Conservation (phyloP, 1,140 invertebrate genomes). For the Phymastichus coffea region DNA sequence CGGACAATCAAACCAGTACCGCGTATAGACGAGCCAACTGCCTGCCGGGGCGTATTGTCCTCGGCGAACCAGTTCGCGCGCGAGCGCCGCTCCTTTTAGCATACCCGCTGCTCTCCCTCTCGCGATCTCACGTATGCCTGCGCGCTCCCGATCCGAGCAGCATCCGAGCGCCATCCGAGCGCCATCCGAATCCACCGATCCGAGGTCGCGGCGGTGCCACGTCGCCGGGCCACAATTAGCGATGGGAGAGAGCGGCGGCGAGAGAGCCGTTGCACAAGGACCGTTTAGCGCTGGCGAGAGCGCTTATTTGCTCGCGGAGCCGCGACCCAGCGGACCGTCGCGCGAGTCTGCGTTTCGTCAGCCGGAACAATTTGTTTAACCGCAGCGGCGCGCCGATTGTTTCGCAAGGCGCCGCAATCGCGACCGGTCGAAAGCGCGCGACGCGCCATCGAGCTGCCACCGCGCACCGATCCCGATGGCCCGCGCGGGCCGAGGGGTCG, state of each 20-base stretch:
- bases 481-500: too few species aligned
- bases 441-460: neutral
- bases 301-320: neutral
- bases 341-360: slow-evolving; percentile 28
- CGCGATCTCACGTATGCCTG: too few species aligned
- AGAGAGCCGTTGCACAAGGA: neutral
- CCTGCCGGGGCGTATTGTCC: slow-evolving; percentile 35
- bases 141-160: slow-evolving; percentile 33
- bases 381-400: slow-evolving; percentile 36
- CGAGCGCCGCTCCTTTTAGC: slow-evolving; percentile 40
- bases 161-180: slow-evolving; percentile 36
- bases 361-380: slow-evolving; percentile 32
- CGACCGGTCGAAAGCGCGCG: slow-evolving; percentile 44
- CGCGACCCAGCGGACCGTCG: slow-evolving; percentile 13
- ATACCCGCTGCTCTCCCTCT: slow-evolving; percentile 44
- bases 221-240: neutral
- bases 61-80: slow-evolving; percentile 52
- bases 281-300: neutral
- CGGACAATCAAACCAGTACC: slow-evolving; percentile 31
- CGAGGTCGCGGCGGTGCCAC: neutral
- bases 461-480: too few species aligned
- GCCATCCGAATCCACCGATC: too few species aligned
- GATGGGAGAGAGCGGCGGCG: neutral
- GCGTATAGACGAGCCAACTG: too few species aligned
- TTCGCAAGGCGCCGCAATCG: slow-evolving; percentile 46